Conservation (phyloP, 2,888 invertebrate genomes). For the Sphinx pinastri region DNA sequence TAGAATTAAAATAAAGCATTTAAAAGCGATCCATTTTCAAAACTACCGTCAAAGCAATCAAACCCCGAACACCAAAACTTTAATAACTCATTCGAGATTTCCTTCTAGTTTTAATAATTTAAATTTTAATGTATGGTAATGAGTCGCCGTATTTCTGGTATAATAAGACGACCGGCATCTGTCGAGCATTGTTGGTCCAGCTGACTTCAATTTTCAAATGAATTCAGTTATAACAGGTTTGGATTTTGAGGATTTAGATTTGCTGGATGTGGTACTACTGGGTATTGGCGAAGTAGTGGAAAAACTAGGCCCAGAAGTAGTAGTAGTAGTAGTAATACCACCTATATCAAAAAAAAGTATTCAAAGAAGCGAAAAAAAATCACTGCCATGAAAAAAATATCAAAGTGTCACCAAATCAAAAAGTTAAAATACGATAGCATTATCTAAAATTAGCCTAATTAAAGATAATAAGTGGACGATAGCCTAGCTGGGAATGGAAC, state of each 20-base stretch:
- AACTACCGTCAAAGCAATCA: background rate
- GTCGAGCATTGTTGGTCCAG: conserved; percentile 48
- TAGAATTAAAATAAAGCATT: too few relatives aligned
- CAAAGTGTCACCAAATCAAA: too few relatives aligned
- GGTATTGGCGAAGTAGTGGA: too few relatives aligned
- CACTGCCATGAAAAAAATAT: too few relatives aligned
- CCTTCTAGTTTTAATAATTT: conserved; percentile 60
- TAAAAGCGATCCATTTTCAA: background rate
- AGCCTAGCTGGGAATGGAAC: too few relatives aligned
- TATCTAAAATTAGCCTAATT: too few relatives aligned
- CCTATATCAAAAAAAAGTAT: too few relatives aligned
- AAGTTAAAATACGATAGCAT: too few relatives aligned
- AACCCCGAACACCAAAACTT: background rate
- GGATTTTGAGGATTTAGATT: background rate
- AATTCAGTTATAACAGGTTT: conserved; percentile 28
- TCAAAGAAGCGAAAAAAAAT: too few relatives aligned
- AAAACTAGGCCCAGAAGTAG: too few relatives aligned
- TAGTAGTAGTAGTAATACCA: too few relatives aligned
- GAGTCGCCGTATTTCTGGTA: conserved; percentile 51
- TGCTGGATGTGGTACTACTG: background rate
- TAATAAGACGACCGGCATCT: conserved; percentile 52
- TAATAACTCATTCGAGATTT: background rate
- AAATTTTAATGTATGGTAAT: conserved; percentile 74
- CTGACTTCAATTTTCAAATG: conserved; percentile 44
- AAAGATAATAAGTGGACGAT: too few relatives aligned